Percentiles rank a stretch among this genome's conserved stretches.
These are phyloP conservation scores for Carassius gibelio DNA, from an alignment of 2,113 vertebrate genomes.

Conservation along the genomic window DNA sequence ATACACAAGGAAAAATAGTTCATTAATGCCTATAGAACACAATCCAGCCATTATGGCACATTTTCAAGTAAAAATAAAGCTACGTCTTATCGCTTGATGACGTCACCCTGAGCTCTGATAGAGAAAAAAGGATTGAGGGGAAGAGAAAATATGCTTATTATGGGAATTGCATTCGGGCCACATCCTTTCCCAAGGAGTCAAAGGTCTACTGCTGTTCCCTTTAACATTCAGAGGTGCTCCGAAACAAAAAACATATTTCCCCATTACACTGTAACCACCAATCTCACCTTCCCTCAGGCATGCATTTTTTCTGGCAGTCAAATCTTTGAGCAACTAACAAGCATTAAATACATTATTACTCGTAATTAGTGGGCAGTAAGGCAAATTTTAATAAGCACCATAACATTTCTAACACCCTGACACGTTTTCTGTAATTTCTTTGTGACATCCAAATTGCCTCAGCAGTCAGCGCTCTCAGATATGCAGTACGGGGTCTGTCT, in stretches of 20 bases:
- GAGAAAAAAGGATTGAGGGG: too few relatives aligned
- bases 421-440: conserved; percentile 59
- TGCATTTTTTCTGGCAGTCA: conserved; percentile 59
- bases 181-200: conserved; percentile 38
- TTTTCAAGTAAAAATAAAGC: conserved; percentile 63
- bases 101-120: conserved; percentile 74
- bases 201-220: conserved; percentile 36
- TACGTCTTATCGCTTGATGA: conserved; percentile 73
- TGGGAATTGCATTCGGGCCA: conserved; percentile 28
- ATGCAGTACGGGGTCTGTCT: conserved; percentile 32
- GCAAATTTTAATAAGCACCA: conserved; percentile 52
- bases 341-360: conserved; percentile 69
- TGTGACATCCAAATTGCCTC: conserved; percentile 56
- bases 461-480: conserved; percentile 40
- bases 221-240: conserved; percentile 44
- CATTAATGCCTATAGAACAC: conserved; percentile 70
- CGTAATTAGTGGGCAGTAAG: conserved; percentile 59
- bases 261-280: conserved; percentile 41
- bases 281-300: conserved; percentile 22
- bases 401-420: conserved; percentile 40
- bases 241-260: conserved; percentile 44
- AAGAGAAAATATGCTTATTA: conserved; percentile 37
- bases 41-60: conserved; percentile 78
- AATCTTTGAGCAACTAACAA: conserved; percentile 61
- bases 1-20: conserved; percentile 68